Percentiles rank a stretch among this genome's conserved stretches.
phyloP scores from a whole-genome alignment of 30 jellyfish, hydroid and myxozoan species.

The Catostylus mosaicus region DNA sequence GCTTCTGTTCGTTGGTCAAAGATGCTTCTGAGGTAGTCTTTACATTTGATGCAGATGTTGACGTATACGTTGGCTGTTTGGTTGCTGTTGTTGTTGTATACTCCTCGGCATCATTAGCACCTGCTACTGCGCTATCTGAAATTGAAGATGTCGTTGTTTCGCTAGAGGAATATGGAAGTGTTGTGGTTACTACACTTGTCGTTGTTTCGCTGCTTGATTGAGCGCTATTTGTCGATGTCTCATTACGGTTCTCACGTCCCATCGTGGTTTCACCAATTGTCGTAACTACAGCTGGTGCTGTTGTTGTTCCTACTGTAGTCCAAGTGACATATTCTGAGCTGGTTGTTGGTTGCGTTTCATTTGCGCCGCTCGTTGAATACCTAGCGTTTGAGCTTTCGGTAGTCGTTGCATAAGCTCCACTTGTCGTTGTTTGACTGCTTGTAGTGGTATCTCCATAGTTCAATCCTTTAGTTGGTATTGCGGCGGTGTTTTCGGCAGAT shows the following conservation, averaged over 20 bases:
- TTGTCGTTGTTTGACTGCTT: not conserved
- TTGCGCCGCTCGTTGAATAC: not conserved
- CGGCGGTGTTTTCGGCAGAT: not conserved
- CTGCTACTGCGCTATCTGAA: not conserved
- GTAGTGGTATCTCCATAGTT: not conserved
- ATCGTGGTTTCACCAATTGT: not conserved
- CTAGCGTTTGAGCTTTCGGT: not conserved
- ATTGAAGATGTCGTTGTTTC: slow-evolving; percentile 21
- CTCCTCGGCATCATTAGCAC: not conserved
- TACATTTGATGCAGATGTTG: not conserved
- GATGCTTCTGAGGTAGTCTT: not conserved
- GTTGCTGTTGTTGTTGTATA: slow-evolving; percentile 14
- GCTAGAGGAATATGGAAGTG: not conserved
- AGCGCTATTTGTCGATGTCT: not conserved
- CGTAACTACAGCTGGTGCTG: slow-evolving; percentile 6
- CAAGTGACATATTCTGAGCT: slow-evolving; percentile 1
- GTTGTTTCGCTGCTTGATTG: slow-evolving; percentile 1
- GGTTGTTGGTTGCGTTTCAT: not conserved
- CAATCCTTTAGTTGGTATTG: not conserved
- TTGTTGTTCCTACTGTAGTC: not conserved
- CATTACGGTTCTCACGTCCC: not conserved
- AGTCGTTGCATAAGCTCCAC: not conserved
- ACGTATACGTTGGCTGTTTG: not conserved
- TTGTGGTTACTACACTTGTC: slow-evolving; percentile 19
- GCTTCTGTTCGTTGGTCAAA: not conserved